Base-by-base conservation (phyloP, 2,888 invertebrate species). In the Tenthredo amoena region DNA sequence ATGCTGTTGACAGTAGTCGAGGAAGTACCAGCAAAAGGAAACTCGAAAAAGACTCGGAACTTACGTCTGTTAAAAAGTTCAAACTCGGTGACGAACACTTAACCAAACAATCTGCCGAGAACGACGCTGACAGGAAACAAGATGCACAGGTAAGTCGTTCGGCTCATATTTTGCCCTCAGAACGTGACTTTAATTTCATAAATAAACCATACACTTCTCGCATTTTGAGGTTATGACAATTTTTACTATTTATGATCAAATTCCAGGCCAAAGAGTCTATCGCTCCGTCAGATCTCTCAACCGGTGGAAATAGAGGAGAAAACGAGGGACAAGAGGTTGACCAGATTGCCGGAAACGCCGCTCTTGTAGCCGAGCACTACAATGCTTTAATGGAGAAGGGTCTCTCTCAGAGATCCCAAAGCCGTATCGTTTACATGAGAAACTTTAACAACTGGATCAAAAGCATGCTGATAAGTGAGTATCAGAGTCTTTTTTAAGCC, bases 391-490 rank as follows among this genome's bases (percentile, higher is more conserved):
- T 97, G 93, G 97, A 98, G 89, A 96, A 96, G 90, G 98, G 98
- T 0, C 93, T 98, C 62, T 95, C 95, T 77, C 96, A 96, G 89
- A 95, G 99, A 77, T 96, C 96, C 88, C 96, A 98, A 90, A 99
- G 99, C 40, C 96, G 98, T 40, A 99, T 99, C 89, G 97, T 98
- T 90, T 97, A 97, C 92, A 95, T 99, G 94, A 95, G 99, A 88
- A 99, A 99, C 94, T 99, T 99, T 92, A 99, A 99, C 93, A 99
- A 99, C 93, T 99, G 99, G 99, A 96, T 99, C 18, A 99, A 99
- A 94, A 98, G 98, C 93, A 97, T 98, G 95, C 95, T 99, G 0
- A 99, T 99, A 90, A 96, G 97, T 95, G 96, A 97, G 94, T 89
- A 79, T 76, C 10, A 37, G 15, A 3, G 1, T 62, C 21, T 9